Evolutionary conservation across 2,797 vertebrate genomes (phyloP), one percentile per base, ranked within the genome.

Genomic region (Echeneis naucrates): DNA sequence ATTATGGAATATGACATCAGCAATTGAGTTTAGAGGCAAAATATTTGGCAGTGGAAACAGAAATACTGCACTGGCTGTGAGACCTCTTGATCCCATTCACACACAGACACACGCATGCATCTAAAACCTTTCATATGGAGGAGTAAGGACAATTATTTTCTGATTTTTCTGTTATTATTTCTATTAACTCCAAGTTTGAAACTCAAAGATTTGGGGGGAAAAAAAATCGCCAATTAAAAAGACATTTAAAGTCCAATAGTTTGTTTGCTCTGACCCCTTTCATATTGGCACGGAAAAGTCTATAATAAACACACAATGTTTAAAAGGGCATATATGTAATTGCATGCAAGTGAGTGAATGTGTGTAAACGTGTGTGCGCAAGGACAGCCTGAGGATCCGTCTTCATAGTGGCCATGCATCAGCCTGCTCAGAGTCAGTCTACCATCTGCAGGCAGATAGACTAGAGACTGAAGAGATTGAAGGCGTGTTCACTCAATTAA

Each of bases 1-100:
- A 42, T 94, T 89, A 94, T 93, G 80, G 51, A 82, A 89, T 89
- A 92, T 92, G 93, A 93, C 93, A 94, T 81, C 60, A 74, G 79
- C 89, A 92, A 92, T 92, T 88, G 89, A 88, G 88, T 88, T 88
- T 83, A 84, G 86, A 89, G 90, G 89, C 88, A 73, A 72, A 88
- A 90, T 92, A 84, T 93, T 89, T 86, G 80, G 80, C 80, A 24
- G 78, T 60, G 62, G 72, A 73, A 89, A 82, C 66, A 42, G 74
- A 59, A 83, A 79, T 72, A 54, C 19, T 56, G 75, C 64, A 61
- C 75, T 71, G 72, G 72, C 76, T 70, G 67, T 58, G 74, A 73
- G 78, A 78, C 68, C 57, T 68, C 63, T 72, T 47, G 47, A 77
- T 74, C 55, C 58, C 61, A 7, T 5, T 21, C 69, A 67, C 50